Evolutionary conservation across 2,797 vertebrate genomes (phyloP).

Genomic region (Enteromius mattozi): DNA sequence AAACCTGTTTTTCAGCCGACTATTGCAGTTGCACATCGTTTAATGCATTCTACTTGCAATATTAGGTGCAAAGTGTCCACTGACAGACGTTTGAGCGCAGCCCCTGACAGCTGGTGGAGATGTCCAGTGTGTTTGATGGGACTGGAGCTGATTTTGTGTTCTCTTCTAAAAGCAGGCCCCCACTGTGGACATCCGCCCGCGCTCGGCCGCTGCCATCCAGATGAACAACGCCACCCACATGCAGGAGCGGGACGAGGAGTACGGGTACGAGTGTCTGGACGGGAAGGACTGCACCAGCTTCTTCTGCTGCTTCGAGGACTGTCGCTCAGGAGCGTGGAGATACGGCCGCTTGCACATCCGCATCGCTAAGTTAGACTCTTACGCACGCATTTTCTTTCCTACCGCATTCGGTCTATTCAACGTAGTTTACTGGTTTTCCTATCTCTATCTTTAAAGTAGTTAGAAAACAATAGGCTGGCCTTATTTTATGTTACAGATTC

Average conservation of each 20-base stretch:
- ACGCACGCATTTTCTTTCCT: slow-evolving; percentile 97
- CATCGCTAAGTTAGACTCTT: slow-evolving; percentile 98
- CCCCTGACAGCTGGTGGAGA: not conserved
- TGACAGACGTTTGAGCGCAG: slow-evolving; percentile 18
- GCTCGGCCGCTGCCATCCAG: slow-evolving; percentile 96
- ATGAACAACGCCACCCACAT: slow-evolving; percentile 99
- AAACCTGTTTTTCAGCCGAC: slow-evolving; percentile 24
- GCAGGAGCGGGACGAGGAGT: slow-evolving; percentile 97
- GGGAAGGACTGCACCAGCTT: slow-evolving; percentile 99
- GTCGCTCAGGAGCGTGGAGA: slow-evolving; percentile 96
- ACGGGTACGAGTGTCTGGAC: slow-evolving; percentile 97
- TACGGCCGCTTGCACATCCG: slow-evolving; percentile 97
- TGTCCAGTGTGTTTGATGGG: not conserved
- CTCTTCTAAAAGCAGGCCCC: slow-evolving; percentile 85
- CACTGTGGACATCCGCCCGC: slow-evolving; percentile 96
- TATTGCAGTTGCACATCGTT: slow-evolving; percentile 48
- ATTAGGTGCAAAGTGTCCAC: slow-evolving; percentile 67
- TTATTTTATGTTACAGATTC: slow-evolving; percentile 57
- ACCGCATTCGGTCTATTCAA: slow-evolving; percentile 98
- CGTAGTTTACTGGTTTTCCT: slow-evolving; percentile 98
- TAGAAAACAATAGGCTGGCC: slow-evolving; percentile 32
- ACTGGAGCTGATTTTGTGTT: slow-evolving; percentile 63
- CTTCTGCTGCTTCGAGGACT: slow-evolving; percentile 99
- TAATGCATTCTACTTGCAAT: slow-evolving; percentile 60
- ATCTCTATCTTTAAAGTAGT: slow-evolving; percentile 91